These are phyloP conservation scores for Drosophila lacertosa DNA, from an alignment of 1,140 invertebrate species.

Conservation along the genomic window DNA sequence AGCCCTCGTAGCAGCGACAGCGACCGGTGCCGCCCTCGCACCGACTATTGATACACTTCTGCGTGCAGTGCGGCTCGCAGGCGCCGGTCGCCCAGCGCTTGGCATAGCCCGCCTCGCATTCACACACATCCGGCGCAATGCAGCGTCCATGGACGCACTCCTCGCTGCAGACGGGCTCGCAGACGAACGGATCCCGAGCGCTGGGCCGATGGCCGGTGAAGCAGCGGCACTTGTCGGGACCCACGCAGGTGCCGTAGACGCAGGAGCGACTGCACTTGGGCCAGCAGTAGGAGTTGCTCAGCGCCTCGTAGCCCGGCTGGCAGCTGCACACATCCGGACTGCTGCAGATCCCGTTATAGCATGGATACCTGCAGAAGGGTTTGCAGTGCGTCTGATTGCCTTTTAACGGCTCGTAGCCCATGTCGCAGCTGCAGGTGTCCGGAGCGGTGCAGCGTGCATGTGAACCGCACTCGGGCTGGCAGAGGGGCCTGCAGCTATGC, in stretches of 20 bases:
- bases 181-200: constrained; percentile 71
- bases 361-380: constrained; percentile 63
- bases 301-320: constrained; percentile 85
- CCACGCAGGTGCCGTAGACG: constrained; percentile 70
- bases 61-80: constrained; percentile 83
- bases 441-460: constrained; percentile 86
- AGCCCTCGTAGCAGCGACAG: constrained; percentile 79
- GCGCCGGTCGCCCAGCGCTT: constrained; percentile 67
- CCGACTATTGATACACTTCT: constrained; percentile 73
- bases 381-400: constrained; percentile 71
- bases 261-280: constrained; percentile 84
- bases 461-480: constrained; percentile 84
- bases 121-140: constrained; percentile 71
- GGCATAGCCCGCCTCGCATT: constrained; percentile 68
- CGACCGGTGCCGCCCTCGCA: constrained; percentile 60
- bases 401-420: constrained; percentile 85
- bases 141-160: constrained; percentile 64
- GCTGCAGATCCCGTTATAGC: constrained; percentile 85
- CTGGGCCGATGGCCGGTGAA: constrained; percentile 67
- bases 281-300: constrained; percentile 78
- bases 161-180: constrained; percentile 72
- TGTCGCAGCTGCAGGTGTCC: constrained; percentile 86
- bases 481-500: constrained; percentile 85
- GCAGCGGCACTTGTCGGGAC: constrained; percentile 73
- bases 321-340: constrained; percentile 86